Conservation (phyloP, 1,140 invertebrate species). For the Ectropis grisescens region DNA sequence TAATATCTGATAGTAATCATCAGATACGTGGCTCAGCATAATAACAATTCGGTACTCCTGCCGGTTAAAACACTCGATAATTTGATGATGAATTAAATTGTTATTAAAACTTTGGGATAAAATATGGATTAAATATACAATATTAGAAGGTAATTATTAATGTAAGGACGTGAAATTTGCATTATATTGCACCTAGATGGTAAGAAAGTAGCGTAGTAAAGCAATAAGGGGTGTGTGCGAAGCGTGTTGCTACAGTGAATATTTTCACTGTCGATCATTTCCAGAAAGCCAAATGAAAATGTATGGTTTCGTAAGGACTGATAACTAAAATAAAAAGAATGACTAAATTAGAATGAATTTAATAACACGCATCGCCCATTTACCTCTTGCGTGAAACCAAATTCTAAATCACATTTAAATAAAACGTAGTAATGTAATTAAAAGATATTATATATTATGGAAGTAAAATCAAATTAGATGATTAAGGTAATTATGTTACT, state of each 20-base stretch:
- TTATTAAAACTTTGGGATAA: no score
- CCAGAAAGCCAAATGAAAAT: no score
- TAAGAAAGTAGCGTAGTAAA: slow-evolving; percentile 51
- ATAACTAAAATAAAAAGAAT: no score
- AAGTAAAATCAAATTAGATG: slow-evolving; percentile 33
- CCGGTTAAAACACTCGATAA: no score
- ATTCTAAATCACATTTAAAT: slow-evolving; percentile 64
- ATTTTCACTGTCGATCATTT: no score
- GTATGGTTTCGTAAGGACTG: no score
- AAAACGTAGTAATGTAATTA: slow-evolving; percentile 34
- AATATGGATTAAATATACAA: slow-evolving; percentile 14
- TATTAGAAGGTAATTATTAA: slow-evolving; percentile 9
- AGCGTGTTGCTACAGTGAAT: slow-evolving; percentile 5
- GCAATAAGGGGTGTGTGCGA: slow-evolving; percentile 26
- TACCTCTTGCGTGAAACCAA: slow-evolving; percentile 44
- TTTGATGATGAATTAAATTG: no score
- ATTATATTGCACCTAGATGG: slow-evolving; percentile 53
- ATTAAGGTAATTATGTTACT: no score
- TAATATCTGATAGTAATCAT: no score
- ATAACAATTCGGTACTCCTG: no score
- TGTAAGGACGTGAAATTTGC: slow-evolving; percentile 22
- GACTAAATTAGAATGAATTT: no score
- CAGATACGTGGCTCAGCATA: no score
- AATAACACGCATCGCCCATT: slow-evolving; percentile 17
- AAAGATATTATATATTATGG: slow-evolving; percentile 33